Evolutionary conservation across 35 echinoderm and acorn worm genomes (phyloP), one percentile per base, ranked within the genome.

Genomic region (Ophioderma brevispina): DNA sequence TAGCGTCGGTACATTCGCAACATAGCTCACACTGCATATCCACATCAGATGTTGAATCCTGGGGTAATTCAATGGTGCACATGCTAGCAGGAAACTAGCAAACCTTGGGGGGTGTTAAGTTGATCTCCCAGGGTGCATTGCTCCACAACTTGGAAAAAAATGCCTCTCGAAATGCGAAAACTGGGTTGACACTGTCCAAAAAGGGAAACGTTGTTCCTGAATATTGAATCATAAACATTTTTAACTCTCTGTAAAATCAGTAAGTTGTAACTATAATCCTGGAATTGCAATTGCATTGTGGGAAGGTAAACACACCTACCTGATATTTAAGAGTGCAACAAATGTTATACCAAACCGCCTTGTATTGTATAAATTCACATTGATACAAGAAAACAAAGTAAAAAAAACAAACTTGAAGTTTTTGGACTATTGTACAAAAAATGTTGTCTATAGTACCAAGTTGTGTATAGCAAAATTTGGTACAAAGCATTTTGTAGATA

Each of bases 11-110:
- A 28, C 83, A 85, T 32, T 85, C 77, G 82, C 90, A 91, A 36
- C 81, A 91, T 70, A 70, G 59, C 28, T 70, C 59, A 82, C 90
- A 91, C 59, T 91, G 30, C 90, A 91, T 70, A 91, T 70, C 59
- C 59, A 28, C 90, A 91, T 78, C 83, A 56, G 0, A 84, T 91
- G 6, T 75, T 91, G 14, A 81, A 91, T 38, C 90, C 85, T 28
- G 85, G 90, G 59, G 59, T 25, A 70, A 70, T 70, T 70, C 59
- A 25, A 3, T 70, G 18, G 59, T 91, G 14, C 90, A 91, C 90
- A 91, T 28, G 90, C 90, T 91, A 91, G 82, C 90, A 85, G 4
- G 4, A 13, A 46, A 17, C 41, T 46, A 46, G 41, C 17, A 46
- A 17, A 17, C 17, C 17, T 4, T 46, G 41, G 41, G 4, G 41